These are phyloP conservation scores for Eupithecia tripunctaria DNA, from an alignment of 2,888 invertebrate species.

Conservation along the genomic window DNA sequence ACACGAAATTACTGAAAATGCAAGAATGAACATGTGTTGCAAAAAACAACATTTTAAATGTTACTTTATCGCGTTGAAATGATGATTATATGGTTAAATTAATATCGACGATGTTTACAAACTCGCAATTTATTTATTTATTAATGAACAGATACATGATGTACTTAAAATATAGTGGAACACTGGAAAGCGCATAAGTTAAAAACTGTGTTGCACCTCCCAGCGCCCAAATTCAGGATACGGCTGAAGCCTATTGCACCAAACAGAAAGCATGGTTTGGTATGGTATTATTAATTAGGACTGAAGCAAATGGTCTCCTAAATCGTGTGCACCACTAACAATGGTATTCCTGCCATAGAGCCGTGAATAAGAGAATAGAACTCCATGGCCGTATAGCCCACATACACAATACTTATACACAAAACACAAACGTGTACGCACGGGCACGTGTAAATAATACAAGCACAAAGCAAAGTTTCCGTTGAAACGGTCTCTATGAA, in stretches of 20 bases:
- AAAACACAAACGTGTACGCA: conserved; percentile 3
- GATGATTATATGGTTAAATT: no score
- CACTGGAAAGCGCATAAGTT: no score
- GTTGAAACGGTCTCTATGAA: conserved; percentile 46
- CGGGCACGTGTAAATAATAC: conserved; percentile 16
- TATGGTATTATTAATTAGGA: no score
- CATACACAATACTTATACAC: conserved; percentile 8
- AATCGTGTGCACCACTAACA: neutral
- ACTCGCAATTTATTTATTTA: no score
- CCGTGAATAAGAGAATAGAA: neutral
- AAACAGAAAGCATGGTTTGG: no score
- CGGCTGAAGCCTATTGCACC: no score
- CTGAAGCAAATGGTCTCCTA: neutral
- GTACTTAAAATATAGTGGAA: no score
- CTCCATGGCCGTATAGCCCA: neutral
- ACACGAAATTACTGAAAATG: no score
- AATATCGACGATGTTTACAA: neutral
- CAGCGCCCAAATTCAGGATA: no score
- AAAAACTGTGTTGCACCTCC: no score
- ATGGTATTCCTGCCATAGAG: neutral
- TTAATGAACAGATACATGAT: no score
- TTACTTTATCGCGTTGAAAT: neutral
- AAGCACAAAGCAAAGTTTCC: conserved; percentile 25
- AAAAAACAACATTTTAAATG: neutral
- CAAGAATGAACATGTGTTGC: no score